Percentiles rank a stretch among this genome's conserved stretches.
phyloP scores from a whole-genome alignment of 2,888 invertebrate genomes.

The Drosophila paramelanica region DNA sequence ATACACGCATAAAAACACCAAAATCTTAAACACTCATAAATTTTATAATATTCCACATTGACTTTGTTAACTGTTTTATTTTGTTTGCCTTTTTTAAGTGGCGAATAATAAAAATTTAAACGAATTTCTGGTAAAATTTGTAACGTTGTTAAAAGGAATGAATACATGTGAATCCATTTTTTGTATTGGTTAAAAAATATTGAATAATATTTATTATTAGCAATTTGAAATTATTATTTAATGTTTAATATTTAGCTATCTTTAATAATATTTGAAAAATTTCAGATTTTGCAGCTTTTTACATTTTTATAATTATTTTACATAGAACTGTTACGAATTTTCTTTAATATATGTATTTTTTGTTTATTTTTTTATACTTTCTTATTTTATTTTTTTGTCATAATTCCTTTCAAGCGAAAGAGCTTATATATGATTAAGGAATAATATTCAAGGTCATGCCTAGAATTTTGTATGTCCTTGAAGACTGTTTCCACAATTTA shows the following conservation, averaged over 20 bases:
- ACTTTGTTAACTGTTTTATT: conserved; percentile 29
- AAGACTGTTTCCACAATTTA: background rate
- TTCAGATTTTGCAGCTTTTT: no score
- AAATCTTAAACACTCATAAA: conserved; percentile 50
- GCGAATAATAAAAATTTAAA: conserved; percentile 24
- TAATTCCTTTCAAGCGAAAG: no score
- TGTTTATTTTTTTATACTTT: background rate
- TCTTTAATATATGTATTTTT: background rate
- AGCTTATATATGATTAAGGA: background rate
- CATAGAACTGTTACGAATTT: no score
- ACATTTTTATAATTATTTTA: no score
- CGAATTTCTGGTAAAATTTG: background rate
- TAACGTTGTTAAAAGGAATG: conserved; percentile 1
- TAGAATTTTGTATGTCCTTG: conserved; percentile 4
- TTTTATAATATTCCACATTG: conserved; percentile 32
- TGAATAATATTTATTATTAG: no score
- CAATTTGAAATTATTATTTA: no score
- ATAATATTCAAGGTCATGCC: conserved; percentile 13
- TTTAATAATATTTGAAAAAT: no score
- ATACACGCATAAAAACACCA: conserved; percentile 18
- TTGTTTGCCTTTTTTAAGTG: conserved; percentile 22
- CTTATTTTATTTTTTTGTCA: no score
- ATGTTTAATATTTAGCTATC: no score
- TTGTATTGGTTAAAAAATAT: no score
- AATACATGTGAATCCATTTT: background rate